Conservation (phyloP, 2,888 invertebrate species). For the Mallateleia sp. region DNA sequence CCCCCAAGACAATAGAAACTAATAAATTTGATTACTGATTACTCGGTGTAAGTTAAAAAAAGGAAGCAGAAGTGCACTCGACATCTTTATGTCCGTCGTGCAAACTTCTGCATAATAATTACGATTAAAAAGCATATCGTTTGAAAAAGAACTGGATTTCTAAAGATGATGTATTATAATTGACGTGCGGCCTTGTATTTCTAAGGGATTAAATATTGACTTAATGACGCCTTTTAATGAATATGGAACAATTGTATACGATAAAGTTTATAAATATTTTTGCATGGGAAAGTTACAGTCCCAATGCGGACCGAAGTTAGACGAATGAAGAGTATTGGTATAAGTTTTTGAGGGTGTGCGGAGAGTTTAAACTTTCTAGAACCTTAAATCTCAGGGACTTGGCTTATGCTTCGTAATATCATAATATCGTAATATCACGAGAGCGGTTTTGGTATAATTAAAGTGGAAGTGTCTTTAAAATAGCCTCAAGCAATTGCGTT, state of each 20-base stretch:
- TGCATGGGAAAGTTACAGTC: conserved; percentile 72
- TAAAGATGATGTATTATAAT: neutral
- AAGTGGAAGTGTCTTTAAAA: conserved; percentile 88
- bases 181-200: no score
- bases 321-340: conserved; percentile 73
- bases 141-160: conserved; percentile 19
- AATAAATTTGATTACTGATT: conserved; percentile 90
- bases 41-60: conserved; percentile 82
- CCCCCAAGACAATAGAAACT: conserved; percentile 89
- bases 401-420: conserved; percentile 87
- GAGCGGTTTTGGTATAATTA: conserved; percentile 87
- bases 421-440: conserved; percentile 87
- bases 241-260: conserved; percentile 71
- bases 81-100: conserved; percentile 68
- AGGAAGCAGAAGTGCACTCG: conserved; percentile 70
- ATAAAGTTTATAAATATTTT: conserved; percentile 78
- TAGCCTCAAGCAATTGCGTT: conserved; percentile 87
- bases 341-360: conserved; percentile 80
- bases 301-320: conserved; percentile 73
- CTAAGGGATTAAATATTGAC: conserved; percentile 54
- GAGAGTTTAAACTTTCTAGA: conserved; percentile 84
- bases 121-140: conserved; percentile 9
- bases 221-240: conserved; percentile 62
- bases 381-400: conserved; percentile 85
- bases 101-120: conserved; percentile 66